Evolutionary conservation across 2,888 invertebrate genomes (phyloP).

Genomic region (Nysson spinosus): DNA sequence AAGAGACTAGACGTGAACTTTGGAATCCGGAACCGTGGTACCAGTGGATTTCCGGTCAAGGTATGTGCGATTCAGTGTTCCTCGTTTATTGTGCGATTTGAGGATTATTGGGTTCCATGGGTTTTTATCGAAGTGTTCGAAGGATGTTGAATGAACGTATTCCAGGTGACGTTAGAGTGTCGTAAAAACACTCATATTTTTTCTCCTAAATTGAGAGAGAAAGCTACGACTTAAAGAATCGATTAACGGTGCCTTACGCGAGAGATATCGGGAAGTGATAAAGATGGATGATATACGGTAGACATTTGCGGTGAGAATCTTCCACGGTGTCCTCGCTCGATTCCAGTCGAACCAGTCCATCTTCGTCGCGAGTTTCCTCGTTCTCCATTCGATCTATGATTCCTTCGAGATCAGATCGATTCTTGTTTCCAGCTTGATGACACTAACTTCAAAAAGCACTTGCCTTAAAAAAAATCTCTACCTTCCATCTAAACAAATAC

Average conservation of each 20-base stretch:
- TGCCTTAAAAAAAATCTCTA: too few species aligned
- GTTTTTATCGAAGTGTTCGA: background rate
- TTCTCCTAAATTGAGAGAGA: background rate
- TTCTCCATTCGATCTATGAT: too few species aligned
- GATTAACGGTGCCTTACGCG: slow-evolving; percentile 44
- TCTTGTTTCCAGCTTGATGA: too few species aligned
- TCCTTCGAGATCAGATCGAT: too few species aligned
- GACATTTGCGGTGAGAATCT: slow-evolving; percentile 22
- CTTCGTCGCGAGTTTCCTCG: background rate
- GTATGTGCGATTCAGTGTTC: slow-evolving; percentile 38
- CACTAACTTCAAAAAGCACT: too few species aligned
- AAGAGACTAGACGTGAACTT: slow-evolving; percentile 25
- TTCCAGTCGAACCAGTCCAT: background rate
- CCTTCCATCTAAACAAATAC: too few species aligned
- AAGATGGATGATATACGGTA: slow-evolving; percentile 10
- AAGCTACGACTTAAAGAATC: slow-evolving; percentile 6
- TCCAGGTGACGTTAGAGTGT: slow-evolving; percentile 4
- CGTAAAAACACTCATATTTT: background rate
- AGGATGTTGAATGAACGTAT: background rate
- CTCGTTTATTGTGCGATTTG: background rate
- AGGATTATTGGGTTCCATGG: background rate
- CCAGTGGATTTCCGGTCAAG: slow-evolving; percentile 54
- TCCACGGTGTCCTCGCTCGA: slow-evolving; percentile 29
- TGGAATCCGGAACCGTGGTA: slow-evolving; percentile 15
- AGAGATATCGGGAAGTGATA: slow-evolving; percentile 26